Evolutionary conservation across 1,140 invertebrate species (phyloP).

Genomic region (Ostrea edulis): DNA sequence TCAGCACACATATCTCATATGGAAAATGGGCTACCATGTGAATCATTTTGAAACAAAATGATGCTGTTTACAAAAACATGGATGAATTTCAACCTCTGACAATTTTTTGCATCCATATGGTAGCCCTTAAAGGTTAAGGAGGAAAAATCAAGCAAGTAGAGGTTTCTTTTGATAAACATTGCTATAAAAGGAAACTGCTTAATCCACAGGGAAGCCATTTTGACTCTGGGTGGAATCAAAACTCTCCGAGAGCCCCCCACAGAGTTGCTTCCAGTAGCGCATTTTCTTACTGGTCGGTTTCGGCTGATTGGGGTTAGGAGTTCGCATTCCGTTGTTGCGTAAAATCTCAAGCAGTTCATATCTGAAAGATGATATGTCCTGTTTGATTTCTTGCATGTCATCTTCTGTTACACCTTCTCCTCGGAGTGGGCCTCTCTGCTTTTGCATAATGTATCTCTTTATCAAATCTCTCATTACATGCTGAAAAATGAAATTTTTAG

Average conservation of each 20-base stretch:
- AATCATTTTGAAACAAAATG: neutral
- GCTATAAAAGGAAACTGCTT: neutral
- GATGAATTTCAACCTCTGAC: conserved; percentile 4
- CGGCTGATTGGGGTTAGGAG: conserved; percentile 72
- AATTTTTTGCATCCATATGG: conserved; percentile 9
- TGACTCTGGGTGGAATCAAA: conserved; percentile 56
- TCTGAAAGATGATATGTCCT: conserved; percentile 88
- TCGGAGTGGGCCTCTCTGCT: conserved; percentile 94
- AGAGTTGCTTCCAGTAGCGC: conserved; percentile 72
- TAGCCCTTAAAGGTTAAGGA: neutral
- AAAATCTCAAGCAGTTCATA: conserved; percentile 96
- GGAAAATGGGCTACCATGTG: conserved; percentile 22
- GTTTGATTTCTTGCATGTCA: conserved; percentile 99
- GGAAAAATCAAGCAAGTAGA: neutral
- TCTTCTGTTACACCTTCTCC: conserved; percentile 99
- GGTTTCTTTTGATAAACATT: conserved; percentile 8
- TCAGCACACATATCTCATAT: neutral
- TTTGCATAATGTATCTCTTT: conserved; percentile 94
- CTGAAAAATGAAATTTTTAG: conserved; percentile 79
- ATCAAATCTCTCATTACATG: conserved; percentile 97
- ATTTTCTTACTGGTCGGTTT: conserved; percentile 77
- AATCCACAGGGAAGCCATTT: conserved; percentile 43
- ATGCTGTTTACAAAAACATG: conserved; percentile 32
- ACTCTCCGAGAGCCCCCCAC: conserved; percentile 62
- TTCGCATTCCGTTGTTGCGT: conserved; percentile 79